Evolutionary conservation across 2,888 invertebrate species (phyloP), one percentile per base, ranked within the genome.

Genomic region (Tigriopus californicus): DNA sequence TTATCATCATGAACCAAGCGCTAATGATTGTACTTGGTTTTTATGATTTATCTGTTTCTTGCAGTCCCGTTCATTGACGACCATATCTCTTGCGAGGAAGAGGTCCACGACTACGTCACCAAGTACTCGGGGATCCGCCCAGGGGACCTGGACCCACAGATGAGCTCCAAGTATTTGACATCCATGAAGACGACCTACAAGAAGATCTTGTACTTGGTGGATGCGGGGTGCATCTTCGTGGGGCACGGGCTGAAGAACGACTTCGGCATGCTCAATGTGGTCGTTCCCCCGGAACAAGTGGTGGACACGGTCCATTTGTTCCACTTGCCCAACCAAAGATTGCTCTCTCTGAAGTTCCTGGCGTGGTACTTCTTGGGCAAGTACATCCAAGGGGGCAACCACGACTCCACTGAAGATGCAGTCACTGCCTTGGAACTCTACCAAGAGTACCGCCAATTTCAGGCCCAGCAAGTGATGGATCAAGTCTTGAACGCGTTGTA

Each of bases 191-290:
- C 84, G 40, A 85, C 86, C n/a, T 89, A 89, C 72, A 79, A 84
- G 65, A 89, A 89, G 71, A 72, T 90, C 63, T 76, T 87, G 60
- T 86, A 82, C 70, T 74, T 90, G 57, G 81, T 85, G 18, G 88
- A 90, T 69, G 78, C 77, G 65, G 88, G 87, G 8, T 85, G 86
- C 22, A 80, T 81, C 65, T 89, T 90, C 73, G 85, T 89, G 12
- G 90, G 90, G 0, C 90, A 90, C 72, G 89, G 88, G 0, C 74
- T 90, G 33, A 84, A 84, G 71, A 90, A 88, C 72, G 89, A 90
- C 73, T 89, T 90, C 71, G 77, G 85, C 66, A 87, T 89, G 24
- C 85, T 89, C 64, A 89, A 89, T 72, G 76, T 89, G 65, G 80
- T 84, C 63, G 86, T 89, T 54, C 84, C 86, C 10, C 77, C 81